These are phyloP conservation scores for Anoncus sp. DNA, from an alignment of 2,888 invertebrate species.

Conservation along the genomic window DNA sequence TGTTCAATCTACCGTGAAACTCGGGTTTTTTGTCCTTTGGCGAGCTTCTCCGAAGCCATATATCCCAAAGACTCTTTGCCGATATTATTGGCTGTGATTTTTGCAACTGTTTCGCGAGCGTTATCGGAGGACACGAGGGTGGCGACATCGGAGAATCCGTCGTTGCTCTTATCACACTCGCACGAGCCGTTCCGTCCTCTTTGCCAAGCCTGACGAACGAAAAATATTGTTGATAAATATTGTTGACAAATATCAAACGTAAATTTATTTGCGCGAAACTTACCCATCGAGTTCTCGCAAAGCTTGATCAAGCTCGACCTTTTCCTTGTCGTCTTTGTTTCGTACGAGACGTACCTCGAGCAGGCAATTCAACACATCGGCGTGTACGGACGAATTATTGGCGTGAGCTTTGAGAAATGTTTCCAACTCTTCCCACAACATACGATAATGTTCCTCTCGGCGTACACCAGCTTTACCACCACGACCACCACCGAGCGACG, in stretches of 20 bases:
- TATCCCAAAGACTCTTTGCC: conserved; percentile 86
- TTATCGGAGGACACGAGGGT: conserved; percentile 84
- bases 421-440: conserved; percentile 96
- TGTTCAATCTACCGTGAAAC: conserved; percentile 85
- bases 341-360: conserved; percentile 88
- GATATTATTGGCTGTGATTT: conserved; percentile 78
- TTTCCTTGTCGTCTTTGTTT: conserved; percentile 84
- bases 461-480: conserved; percentile 81
- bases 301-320: conserved; percentile 87
- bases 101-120: conserved; percentile 78
- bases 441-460: conserved; percentile 95
- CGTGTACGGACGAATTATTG: conserved; percentile 88
- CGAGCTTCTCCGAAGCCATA: conserved; percentile 86
- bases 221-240: too few relatives aligned
- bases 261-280: too few relatives aligned
- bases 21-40: conserved; percentile 85
- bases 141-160: conserved; percentile 95
- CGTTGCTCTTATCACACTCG: conserved; percentile 88
- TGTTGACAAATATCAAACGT: too few relatives aligned
- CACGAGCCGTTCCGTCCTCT: conserved; percentile 83
- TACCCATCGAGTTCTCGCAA: conserved; percentile 86
- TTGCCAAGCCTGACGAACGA: conserved; percentile 74
- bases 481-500: conserved; percentile 88
- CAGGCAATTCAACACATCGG: conserved; percentile 90
- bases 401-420: conserved; percentile 89